Percentiles rank a stretch among this genome's conserved stretches.
Conservation (phyloP, 1,140 invertebrate genomes). For the Ectropis grisescens region DNA sequence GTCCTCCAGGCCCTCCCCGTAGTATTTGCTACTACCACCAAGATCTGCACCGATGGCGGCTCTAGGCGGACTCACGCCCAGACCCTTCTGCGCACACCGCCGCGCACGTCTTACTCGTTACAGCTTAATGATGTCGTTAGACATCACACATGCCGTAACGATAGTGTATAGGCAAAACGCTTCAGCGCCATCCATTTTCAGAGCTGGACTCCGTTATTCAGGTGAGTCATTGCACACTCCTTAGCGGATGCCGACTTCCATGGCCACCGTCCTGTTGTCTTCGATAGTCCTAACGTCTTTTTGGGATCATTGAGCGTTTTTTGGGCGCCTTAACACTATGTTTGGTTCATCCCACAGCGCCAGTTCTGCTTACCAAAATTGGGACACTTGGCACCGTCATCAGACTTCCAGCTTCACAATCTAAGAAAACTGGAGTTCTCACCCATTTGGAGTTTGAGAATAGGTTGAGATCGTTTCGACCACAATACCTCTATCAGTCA, state of each 20-base stretch:
- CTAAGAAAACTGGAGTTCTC: conserved; percentile 83
- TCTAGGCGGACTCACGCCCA: conserved; percentile 83
- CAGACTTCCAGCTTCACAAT: conserved; percentile 60
- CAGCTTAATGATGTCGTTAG: conserved; percentile 26
- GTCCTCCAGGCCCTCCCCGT: conserved; percentile 86
- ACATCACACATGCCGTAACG: conserved; percentile 42
- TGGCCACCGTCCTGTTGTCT: conserved; percentile 92
- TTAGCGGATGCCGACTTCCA: conserved; percentile 92
- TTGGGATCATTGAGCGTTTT: conserved; percentile 74
- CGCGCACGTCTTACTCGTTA: conserved; percentile 79
- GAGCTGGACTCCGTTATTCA: conserved; percentile 90
- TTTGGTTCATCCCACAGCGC: conserved; percentile 89
- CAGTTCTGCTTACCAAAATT: conserved; percentile 95
- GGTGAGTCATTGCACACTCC: conserved; percentile 93
- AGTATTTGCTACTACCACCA: conserved; percentile 92
- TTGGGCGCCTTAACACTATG: conserved; percentile 80
- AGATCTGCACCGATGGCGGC: conserved; percentile 87
- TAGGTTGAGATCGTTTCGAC: too few species aligned
- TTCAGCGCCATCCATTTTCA: conserved; percentile 93
- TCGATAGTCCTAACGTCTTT: conserved; percentile 89
- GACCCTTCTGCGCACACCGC: conserved; percentile 81
- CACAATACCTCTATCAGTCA: conserved; percentile 89
- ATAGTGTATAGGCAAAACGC: conserved; percentile 79
- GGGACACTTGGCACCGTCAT: conserved; percentile 85
- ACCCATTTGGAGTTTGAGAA: too few species aligned